phyloP scores from a whole-genome alignment of 2,888 invertebrate genomes.

The Gastrophysa polygoni region DNA sequence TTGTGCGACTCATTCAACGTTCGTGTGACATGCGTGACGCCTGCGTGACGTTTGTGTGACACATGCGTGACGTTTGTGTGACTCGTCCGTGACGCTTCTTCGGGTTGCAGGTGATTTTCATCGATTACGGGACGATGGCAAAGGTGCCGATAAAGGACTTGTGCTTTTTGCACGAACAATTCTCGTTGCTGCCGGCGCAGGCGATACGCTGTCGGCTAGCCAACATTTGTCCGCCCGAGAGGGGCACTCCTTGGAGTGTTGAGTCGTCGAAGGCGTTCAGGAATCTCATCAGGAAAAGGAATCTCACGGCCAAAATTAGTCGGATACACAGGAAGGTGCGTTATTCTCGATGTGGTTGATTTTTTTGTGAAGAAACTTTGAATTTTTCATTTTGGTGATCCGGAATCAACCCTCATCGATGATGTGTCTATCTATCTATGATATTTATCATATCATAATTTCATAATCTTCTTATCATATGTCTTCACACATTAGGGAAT shows the following conservation, averaged over 20 bases:
- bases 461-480: too few species aligned
- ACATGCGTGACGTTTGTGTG: too few species aligned
- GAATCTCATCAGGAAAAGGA: slow-evolving; percentile 51
- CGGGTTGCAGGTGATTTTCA: slow-evolving; percentile 60
- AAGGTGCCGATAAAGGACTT: slow-evolving; percentile 49
- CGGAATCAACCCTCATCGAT: too few species aligned
- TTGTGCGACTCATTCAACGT: too few species aligned
- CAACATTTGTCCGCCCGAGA: slow-evolving; percentile 57
- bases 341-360: not conserved
- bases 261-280: slow-evolving; percentile 58
- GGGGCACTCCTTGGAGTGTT: slow-evolving; percentile 59
- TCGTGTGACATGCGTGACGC: not conserved
- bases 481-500: too few species aligned
- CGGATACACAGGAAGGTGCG: slow-evolving; percentile 46
- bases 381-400: not conserved
- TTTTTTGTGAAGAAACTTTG: not conserved
- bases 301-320: slow-evolving; percentile 56
- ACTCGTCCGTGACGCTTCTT: not conserved
- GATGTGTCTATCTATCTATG: too few species aligned
- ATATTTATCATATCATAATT: too few species aligned
- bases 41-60: too few species aligned
- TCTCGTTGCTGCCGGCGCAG: slow-evolving; percentile 60
- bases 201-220: slow-evolving; percentile 62
- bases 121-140: slow-evolving; percentile 66
- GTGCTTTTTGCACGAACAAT: slow-evolving; percentile 56